Conservation (phyloP, 2,888 invertebrate species). For the Caenorhabditis afra region DNA sequence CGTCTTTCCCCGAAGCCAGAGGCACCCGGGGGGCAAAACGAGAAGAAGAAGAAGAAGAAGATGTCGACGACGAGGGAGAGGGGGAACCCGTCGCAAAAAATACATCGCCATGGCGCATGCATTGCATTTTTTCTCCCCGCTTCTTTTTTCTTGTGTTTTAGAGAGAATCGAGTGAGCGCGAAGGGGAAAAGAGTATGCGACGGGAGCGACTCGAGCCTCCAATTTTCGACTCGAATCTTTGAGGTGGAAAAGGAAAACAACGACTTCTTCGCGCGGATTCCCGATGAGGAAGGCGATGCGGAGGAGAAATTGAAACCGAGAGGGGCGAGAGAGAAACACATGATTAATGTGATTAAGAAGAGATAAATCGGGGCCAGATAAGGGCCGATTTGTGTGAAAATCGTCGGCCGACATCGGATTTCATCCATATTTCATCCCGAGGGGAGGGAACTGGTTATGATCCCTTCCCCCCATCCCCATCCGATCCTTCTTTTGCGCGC, state of each 20-base stretch:
- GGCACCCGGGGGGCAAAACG: background rate
- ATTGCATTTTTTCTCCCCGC: conserved; percentile 37
- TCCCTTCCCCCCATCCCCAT: background rate
- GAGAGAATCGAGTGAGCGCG: conserved; percentile 12
- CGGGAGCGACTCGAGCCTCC: background rate
- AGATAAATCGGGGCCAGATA: conserved; percentile 59
- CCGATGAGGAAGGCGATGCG: background rate
- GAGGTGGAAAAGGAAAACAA: conserved; percentile 14
- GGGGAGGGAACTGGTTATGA: conserved; percentile 24
- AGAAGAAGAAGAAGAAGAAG: conserved; percentile 25
- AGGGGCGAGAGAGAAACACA: conserved; percentile 50
- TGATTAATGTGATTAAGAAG: conserved; percentile 55
- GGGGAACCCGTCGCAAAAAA: conserved; percentile 33
- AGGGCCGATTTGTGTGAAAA: conserved; percentile 52
- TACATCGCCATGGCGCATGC: conserved; percentile 43
- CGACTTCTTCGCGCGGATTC: too few relatives aligned
- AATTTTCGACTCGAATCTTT: conserved; percentile 27
- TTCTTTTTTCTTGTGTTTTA: conserved; percentile 42
- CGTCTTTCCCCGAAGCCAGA: too few relatives aligned
- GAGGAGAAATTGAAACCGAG: conserved; percentile 15
- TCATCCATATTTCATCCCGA: conserved; percentile 17
- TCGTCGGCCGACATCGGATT: conserved; percentile 37
- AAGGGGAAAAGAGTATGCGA: conserved; percentile 2
- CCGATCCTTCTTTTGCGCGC: background rate
- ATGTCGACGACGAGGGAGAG: conserved; percentile 29